Conservation (phyloP, 2,113 vertebrate species). For the Gnathochromis pfefferi region DNA sequence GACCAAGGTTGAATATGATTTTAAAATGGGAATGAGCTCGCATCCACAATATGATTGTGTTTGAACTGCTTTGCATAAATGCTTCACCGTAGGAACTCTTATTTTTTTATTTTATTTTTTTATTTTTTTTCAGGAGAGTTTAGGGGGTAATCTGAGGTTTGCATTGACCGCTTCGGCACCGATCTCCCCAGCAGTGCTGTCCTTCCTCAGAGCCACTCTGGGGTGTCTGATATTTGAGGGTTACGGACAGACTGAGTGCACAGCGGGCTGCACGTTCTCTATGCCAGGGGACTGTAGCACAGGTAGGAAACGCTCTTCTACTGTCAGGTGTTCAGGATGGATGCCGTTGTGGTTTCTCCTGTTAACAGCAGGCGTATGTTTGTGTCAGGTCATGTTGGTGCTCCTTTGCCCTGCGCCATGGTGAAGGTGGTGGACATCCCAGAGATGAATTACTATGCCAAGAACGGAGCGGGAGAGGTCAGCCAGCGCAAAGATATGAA, state of each 20-base stretch:
- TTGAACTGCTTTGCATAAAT: neutral
- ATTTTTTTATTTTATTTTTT: neutral
- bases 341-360: neutral
- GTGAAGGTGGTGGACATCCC: constrained; percentile 73
- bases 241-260: constrained; percentile 78
- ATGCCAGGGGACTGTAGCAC: constrained; percentile 75
- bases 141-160: constrained; percentile 74
- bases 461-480: constrained; percentile 73
- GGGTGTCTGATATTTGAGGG: constrained; percentile 77
- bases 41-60: neutral
- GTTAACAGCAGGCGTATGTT: neutral
- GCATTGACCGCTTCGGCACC: constrained; percentile 73
- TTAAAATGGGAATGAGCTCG: neutral
- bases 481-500: neutral
- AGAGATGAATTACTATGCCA: constrained; percentile 73
- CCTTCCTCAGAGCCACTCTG: constrained; percentile 73
- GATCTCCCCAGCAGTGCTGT: constrained; percentile 72
- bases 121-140: constrained; percentile 54
- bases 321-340: neutral
- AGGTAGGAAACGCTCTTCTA: constrained; percentile 32
- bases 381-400: constrained; percentile 70
- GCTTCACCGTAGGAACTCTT: neutral
- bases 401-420: constrained; percentile 70
- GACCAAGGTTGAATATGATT: constrained; percentile 4
- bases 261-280: constrained; percentile 76